Conservation (phyloP, 2,797 vertebrate genomes). For the Mus caroli region DNA sequence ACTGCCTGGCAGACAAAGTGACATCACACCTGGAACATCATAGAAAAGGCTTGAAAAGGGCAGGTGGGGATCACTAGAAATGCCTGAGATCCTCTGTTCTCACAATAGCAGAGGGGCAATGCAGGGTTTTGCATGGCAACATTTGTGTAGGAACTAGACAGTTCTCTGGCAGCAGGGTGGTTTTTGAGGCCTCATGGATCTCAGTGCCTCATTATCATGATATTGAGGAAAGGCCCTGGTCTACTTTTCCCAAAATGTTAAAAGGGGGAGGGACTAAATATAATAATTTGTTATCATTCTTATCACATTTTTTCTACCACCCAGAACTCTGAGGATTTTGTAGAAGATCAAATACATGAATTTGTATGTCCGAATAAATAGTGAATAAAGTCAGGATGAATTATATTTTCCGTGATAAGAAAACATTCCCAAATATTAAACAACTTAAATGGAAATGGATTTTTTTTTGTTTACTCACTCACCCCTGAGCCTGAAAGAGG, state of each 20-base stretch:
- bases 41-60: not conserved
- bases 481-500: rapidly evolving
- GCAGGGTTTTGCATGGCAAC: not conserved
- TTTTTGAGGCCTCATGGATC: too few relatives aligned
- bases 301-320: not conserved
- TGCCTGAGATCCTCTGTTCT: too few relatives aligned
- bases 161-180: not conserved
- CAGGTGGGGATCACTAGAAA: not conserved
- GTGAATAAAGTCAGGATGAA: not conserved
- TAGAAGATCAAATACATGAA: not conserved
- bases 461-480: not conserved
- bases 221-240: not conserved
- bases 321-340: not conserved
- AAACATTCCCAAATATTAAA: not conserved
- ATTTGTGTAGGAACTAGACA: not conserved
- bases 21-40: not conserved
- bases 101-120: too few relatives aligned
- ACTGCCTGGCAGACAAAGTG: not conserved
- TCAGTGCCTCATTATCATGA: not conserved
- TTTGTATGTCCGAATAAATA: not conserved
- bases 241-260: not conserved
- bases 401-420: not conserved
- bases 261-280: not conserved
- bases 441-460: not conserved
- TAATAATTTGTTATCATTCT: not conserved